Evolutionary conservation across 2,797 vertebrate genomes (phyloP), one percentile per base, ranked within the genome.

Genomic region (Crocodylus rhombifer): DNA sequence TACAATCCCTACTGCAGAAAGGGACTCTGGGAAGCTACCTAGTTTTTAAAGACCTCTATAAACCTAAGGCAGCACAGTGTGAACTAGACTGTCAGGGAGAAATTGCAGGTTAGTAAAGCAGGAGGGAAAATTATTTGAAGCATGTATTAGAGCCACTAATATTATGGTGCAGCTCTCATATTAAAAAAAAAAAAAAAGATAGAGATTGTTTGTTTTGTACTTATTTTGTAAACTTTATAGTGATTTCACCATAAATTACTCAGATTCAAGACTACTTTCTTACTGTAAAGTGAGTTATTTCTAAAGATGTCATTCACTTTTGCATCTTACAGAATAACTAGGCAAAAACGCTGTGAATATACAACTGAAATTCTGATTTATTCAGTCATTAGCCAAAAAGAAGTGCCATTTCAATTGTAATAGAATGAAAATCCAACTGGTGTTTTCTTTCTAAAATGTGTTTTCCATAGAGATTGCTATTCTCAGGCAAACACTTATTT

Each of bases 331-430:
- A 65, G 88, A 96, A 93, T 91, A 96, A 96, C 78, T 94, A 90
- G 80, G 74, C 93, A 85, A 97, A 96, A 97, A 92, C 94, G 64
- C 87, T 96, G 86, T 92, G 93, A 94, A 84, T 93, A 92, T 90
- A 92, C 95, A 95, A 89, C 58, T 89, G 87, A 97, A 96, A 96
- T 96, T 96, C 94, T 96, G 96, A 97, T 97, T 97, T 97, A 96
- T 97, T 95, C 95, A 95, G 87, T 97, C 95, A 97, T 97, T 98
- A 97, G 95, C 77, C 88, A 89, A 96, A 97, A 87, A 96, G 95
- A 95, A 73, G 67, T 91, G 77, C 93, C 86, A 94, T 97, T 97
- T 96, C 96, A 97, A 73, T 91, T 86, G 87, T 94, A 97, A 96
- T 93, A 95, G 93, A 97, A 95, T 87, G 95, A 96, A 98, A 98